Conservation (phyloP, 2,888 invertebrate species). For the Lottia gigantea region DNA sequence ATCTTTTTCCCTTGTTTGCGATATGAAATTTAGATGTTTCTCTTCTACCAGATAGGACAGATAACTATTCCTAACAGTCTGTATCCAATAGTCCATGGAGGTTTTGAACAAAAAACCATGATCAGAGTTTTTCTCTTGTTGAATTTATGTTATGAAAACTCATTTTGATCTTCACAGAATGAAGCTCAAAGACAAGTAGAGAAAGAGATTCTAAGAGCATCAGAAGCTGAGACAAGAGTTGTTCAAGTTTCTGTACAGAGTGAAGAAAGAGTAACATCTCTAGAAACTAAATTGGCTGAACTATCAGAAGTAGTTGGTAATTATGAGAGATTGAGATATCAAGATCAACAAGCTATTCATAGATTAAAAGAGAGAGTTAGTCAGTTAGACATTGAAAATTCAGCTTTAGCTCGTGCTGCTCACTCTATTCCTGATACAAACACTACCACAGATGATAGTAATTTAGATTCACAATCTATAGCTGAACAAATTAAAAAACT, state of each 20-base stretch:
- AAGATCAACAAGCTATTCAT: slow-evolving; percentile 80
- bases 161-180: slow-evolving; percentile 49
- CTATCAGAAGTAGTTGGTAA: slow-evolving; percentile 82
- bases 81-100: no score
- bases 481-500: slow-evolving; percentile 77
- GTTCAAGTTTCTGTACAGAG: slow-evolving; percentile 77
- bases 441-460: slow-evolving; percentile 34
- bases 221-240: slow-evolving; percentile 80
- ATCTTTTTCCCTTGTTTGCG: no score
- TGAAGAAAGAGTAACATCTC: slow-evolving; percentile 80
- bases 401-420: slow-evolving; percentile 61
- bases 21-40: no score
- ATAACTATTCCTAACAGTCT: no score
- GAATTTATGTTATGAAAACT: no score
- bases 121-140: no score
- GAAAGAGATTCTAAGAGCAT: slow-evolving; percentile 79
- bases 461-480: slow-evolving; percentile 65
- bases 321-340: slow-evolving; percentile 79
- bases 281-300: slow-evolving; percentile 83
- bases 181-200: slow-evolving; percentile 79
- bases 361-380: slow-evolving; percentile 70
- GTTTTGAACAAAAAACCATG: no score
- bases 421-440: slow-evolving; percentile 35
- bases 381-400: slow-evolving; percentile 68
- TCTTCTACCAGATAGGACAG: no score